Conservation (phyloP, 2,113 vertebrate species). For the Aepyceros melampus region DNA sequence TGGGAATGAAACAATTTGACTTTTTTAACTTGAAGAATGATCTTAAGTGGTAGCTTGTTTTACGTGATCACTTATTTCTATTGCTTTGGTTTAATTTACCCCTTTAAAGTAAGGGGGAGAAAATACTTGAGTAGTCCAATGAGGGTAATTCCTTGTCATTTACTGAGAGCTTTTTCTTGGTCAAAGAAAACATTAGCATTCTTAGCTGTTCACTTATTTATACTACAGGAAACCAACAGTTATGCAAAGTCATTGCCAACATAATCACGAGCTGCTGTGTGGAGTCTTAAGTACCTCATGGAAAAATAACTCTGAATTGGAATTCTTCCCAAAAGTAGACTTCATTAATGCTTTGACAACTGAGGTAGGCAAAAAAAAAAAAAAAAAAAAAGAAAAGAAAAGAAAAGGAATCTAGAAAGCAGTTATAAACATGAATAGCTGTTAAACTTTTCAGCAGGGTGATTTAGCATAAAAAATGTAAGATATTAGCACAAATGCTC, state of each 20-base stretch:
- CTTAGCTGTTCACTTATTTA: conserved; percentile 70
- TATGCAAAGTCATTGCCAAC: conserved; percentile 67
- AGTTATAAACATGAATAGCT: conserved; percentile 66
- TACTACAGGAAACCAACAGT: conserved; percentile 62
- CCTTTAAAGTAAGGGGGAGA: not conserved
- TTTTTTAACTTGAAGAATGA: not conserved
- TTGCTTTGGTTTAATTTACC: conserved; percentile 65
- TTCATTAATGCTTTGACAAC: conserved; percentile 61
- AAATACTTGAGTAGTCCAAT: conserved; percentile 41
- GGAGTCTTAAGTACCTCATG: conserved; percentile 68
- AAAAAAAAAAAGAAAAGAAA: not conserved
- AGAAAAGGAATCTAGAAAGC: not conserved
- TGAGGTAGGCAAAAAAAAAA: conserved; percentile 52
- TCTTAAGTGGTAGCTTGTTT: conserved; percentile 4
- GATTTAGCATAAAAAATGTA: conserved; percentile 53
- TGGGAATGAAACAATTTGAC: not conserved
- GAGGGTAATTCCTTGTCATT: conserved; percentile 63
- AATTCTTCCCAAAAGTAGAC: conserved; percentile 63
- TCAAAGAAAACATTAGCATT: conserved; percentile 70
- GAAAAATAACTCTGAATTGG: conserved; percentile 75
- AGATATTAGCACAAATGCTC: conserved; percentile 57
- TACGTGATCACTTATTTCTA: conserved; percentile 48
- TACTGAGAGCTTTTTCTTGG: conserved; percentile 54
- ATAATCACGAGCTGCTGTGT: conserved; percentile 74
- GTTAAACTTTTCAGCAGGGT: conserved; percentile 65